Percentiles rank a stretch among this genome's conserved stretches.
Conservation (phyloP, 2,888 invertebrate genomes). For the Xestia sexstrigata region DNA sequence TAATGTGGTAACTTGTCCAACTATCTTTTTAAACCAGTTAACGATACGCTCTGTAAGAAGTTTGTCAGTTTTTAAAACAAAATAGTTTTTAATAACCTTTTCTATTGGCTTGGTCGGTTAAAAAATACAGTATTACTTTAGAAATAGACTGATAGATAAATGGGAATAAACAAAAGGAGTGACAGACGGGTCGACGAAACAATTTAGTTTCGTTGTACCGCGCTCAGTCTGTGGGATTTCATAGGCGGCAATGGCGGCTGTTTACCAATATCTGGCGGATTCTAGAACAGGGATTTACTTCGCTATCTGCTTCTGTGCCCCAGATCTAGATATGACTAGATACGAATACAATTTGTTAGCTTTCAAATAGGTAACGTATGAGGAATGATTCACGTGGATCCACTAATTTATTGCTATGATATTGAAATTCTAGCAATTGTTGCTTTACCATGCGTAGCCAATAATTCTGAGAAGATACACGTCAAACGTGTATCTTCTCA, state of each 20-base stretch:
- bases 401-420: constrained; percentile 37
- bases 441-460: constrained; percentile 17
- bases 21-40: neutral
- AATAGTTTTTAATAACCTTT: constrained; percentile 52
- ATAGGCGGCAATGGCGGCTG: constrained; percentile 62
- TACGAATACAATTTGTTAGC: constrained; percentile 52
- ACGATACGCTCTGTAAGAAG: neutral
- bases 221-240: constrained; percentile 49
- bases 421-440: constrained; percentile 31
- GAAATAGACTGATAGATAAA: constrained; percentile 73
- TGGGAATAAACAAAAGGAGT: constrained; percentile 53
- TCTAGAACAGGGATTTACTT: constrained; percentile 57
- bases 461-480: constrained; percentile 28
- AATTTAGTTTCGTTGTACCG: constrained; percentile 51
- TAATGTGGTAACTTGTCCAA: neutral
- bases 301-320: constrained; percentile 50
- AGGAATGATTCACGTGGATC: constrained; percentile 32
- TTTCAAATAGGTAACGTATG: constrained; percentile 37
- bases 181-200: constrained; percentile 38
- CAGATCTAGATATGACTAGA: constrained; percentile 54
- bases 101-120: constrained; percentile 34
- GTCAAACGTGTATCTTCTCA: constrained; percentile 40
- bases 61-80: constrained; percentile 33
- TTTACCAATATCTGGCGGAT: constrained; percentile 63
- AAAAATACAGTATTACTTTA: constrained; percentile 68